phyloP scores from a whole-genome alignment of 1,140 invertebrate genomes.

The Caenorhabditis latens region DNA sequence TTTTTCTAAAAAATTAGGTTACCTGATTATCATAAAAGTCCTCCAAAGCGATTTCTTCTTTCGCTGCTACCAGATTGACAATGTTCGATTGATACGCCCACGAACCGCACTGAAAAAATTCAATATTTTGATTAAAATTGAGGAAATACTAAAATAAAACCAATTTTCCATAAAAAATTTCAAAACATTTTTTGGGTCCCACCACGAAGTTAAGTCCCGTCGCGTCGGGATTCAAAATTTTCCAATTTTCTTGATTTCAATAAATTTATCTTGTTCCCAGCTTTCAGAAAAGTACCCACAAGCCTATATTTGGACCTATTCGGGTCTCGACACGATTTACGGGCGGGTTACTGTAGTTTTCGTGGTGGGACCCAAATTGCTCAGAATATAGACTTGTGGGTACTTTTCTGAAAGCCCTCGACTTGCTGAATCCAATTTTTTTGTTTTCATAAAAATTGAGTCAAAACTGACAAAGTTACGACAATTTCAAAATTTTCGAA shows the following conservation, averaged over 20 bases:
- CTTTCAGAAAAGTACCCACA: neutral
- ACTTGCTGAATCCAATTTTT: too few relatives aligned
- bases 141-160: neutral
- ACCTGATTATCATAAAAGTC: conserved; percentile 77
- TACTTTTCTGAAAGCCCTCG: neutral
- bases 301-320: neutral
- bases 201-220: too few relatives aligned
- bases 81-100: conserved; percentile 77
- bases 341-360: too few relatives aligned
- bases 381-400: neutral
- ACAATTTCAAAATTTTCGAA: neutral
- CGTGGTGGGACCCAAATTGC: neutral
- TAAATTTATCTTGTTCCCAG: neutral
- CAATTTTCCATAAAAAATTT: neutral
- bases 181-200: neutral
- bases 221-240: neutral
- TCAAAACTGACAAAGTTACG: too few relatives aligned
- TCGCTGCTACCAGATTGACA: conserved; percentile 74
- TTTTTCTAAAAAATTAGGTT: neutral
- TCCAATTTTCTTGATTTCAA: neutral
- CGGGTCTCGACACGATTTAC: neutral
- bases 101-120: conserved; percentile 71
- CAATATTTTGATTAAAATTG: neutral
- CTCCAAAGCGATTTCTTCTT: conserved; percentile 74
- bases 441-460: too few relatives aligned